Base-by-base conservation (phyloP, 2,113 vertebrate genomes). In the Capreolus pygargus region DNA sequence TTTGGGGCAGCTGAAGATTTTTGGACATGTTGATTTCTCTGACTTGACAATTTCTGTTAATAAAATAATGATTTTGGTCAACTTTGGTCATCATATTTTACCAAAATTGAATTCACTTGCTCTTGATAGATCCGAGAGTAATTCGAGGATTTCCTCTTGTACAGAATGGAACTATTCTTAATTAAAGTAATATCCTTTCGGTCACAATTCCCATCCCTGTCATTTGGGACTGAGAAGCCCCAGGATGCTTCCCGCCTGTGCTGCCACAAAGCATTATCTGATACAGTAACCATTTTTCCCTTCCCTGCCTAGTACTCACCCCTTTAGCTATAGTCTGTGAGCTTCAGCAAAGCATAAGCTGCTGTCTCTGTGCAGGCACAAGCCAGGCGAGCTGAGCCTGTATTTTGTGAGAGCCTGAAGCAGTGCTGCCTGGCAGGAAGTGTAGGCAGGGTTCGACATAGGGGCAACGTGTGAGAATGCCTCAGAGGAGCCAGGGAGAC, bases 131-230 rank as follows among this genome's bases (percentile, higher is more conserved):
- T 76, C 60, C 64, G 97, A 98, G 96, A 97, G 47, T 95, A 93
- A 97, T 86, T 98, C 4, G 54, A 95, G 30, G 70, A 93, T 92
- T 94, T 98, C 93, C 70, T 90, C 89, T 96, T 36, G 13, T 96
- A 74, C 84, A 83, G 92, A 97, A 61, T 94, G 87, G 74, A 96
- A 86, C 79, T 97, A 30, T 97, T 98, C 27, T 97, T 98, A 98
- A 98, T 87, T 98, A 98, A 98, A 98, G 92, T 85, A 96, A 21
- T 94, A 93, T 90, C 64, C 91, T 92, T 97, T 85, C 96, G 94
- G 79, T 92, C 94, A 97, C 92, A 97, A 95, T 93, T 94, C 97
- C 91, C 96, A 89, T 98, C 96, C 96, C 64, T 98, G 97, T 95
- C 98, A 91, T 58, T 95, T 98, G 98, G 67, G 74, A 95, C 61